Conservation (phyloP, 2,113 vertebrate species). For the Merops nubicus region DNA sequence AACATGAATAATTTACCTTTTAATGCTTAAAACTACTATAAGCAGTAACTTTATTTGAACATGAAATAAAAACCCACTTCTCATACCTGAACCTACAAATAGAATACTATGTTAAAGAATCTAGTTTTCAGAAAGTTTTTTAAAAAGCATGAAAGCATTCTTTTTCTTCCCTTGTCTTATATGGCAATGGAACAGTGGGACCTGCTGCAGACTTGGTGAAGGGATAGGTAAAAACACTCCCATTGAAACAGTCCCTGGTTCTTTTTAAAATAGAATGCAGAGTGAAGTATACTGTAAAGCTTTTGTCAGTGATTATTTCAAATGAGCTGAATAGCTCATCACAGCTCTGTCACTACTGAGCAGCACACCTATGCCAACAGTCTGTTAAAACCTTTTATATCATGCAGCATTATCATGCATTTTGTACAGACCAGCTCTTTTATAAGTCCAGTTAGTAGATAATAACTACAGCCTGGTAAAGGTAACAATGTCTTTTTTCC, state of each 20-base stretch:
- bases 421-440: neutral
- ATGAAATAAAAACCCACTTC: neutral
- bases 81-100: neutral
- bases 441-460: neutral
- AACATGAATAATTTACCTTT: neutral
- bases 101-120: neutral
- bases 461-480: neutral
- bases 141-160: rapidly evolving
- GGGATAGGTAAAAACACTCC: neutral
- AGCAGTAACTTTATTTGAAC: neutral
- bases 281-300: neutral
- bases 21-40: neutral
- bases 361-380: neutral
- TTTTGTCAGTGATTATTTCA: slow-evolving; percentile 4
- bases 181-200: rapidly evolving
- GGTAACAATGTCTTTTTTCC: neutral
- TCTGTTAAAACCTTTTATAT: neutral
- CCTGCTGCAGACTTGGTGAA: neutral
- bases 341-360: neutral
- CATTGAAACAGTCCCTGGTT: neutral
- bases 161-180: neutral
- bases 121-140: neutral
- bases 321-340: neutral
- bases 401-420: rapidly evolving
- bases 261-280: neutral